Evolutionary conservation across 2,113 vertebrate genomes (phyloP).

Genomic region (Tupaia chinensis): DNA sequence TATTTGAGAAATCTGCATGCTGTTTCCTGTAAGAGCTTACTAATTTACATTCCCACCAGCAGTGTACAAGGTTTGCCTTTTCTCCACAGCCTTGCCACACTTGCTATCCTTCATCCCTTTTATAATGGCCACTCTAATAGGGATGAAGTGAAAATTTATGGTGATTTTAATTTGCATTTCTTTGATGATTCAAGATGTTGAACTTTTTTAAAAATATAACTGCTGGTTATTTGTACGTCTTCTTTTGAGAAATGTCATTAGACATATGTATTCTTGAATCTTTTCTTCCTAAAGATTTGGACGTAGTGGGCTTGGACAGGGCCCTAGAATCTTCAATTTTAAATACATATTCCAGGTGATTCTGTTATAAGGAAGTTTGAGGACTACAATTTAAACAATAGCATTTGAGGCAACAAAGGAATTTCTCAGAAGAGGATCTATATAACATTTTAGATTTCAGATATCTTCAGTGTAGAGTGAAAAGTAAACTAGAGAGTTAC

Average conservation of each 20-base stretch:
- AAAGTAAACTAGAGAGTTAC: conserved; percentile 23
- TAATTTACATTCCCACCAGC: neutral
- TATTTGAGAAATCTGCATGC: neutral
- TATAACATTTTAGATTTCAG: conserved; percentile 34
- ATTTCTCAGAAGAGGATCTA: conserved; percentile 28
- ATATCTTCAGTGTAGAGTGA: conserved; percentile 12
- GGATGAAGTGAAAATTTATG: neutral
- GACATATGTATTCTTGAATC: neutral
- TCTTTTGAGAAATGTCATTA: neutral
- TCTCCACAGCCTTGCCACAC: neutral
- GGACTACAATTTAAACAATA: neutral
- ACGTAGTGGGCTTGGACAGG: neutral
- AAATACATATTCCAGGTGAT: neutral
- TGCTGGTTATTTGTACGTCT: neutral
- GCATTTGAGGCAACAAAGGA: conserved; percentile 22
- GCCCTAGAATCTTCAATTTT: neutral
- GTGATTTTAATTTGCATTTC: neutral
- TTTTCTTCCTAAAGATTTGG: neutral
- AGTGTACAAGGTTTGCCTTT: neutral
- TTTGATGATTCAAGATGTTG: neutral
- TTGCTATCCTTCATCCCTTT: neutral
- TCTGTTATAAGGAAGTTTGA: conserved; percentile 18
- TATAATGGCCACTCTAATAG: neutral
- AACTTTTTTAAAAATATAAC: neutral
- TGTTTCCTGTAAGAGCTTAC: neutral